Base-by-base conservation (phyloP, 1,140 invertebrate genomes). In the Bradysia coprophila region DNA sequence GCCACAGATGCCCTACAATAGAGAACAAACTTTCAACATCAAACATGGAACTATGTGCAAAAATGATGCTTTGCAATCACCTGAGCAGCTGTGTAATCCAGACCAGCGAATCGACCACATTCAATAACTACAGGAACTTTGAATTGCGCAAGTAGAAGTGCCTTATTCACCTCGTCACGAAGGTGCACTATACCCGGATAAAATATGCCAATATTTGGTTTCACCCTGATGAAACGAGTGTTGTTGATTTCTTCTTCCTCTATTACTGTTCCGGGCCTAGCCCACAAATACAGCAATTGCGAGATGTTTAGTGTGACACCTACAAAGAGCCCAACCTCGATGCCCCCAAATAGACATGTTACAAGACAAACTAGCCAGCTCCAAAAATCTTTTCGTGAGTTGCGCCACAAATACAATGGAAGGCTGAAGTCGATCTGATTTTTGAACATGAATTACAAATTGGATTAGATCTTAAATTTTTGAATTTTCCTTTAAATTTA, bases 281-380 rank as follows among this genome's bases (percentile, higher is more conserved):
- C 80, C 42, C 83, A 75, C 3, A 78, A 74, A 57, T 86, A 81
- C 6, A 95, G 62, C 13, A 95, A 58, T 49, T 86, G 77, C 10
- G 86, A 64, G 24, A 94, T 68, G 54, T 85, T 86, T 21, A 87
- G 68, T 1, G 73, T 70, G 43, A 89, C 82, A 19, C 91, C 92
- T 42, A 82, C 70, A n/a, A 93, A 64, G 51, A 96, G 85, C 38
- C 90, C 90, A 56, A 81, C 77, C 65, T 95, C 85, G 10, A 94
- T 78, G 5, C 84, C 82, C 41, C 78, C 69, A 18, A 72, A 58
- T 15, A 94, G 63, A 43, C 86, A 87, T 21, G 78, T 69, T 4
- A 81, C 48, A 51, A 92, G 88, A 21, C 88, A 91, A 6, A 78
- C 70, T 41, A 75, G 69, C 64, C 70, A 75, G 63, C 84, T 69